Percentiles rank a stretch among this genome's conserved stretches.
These are phyloP conservation scores for Anthonomus grandis DNA, from an alignment of 1,140 invertebrate genomes.

Conservation along the genomic window DNA sequence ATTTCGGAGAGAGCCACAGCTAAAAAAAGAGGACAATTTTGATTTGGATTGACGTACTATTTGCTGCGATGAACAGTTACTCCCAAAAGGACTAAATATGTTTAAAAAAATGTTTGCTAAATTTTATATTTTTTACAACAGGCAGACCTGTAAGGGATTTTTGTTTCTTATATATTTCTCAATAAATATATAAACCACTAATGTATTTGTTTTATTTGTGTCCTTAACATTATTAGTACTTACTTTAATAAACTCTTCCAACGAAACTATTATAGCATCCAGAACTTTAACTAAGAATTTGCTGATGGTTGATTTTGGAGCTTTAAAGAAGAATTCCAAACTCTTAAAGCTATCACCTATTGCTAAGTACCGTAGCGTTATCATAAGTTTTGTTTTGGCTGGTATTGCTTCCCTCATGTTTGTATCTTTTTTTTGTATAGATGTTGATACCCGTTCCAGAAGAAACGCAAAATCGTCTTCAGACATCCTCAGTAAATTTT, in stretches of 20 bases:
- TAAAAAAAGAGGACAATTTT: slow-evolving; percentile 13
- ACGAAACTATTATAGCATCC: neutral
- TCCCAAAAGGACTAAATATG: neutral
- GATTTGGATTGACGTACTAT: slow-evolving; percentile 7
- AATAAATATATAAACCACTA: neutral
- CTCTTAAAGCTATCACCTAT: neutral
- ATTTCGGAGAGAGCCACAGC: slow-evolving; percentile 18
- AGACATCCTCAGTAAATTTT: neutral
- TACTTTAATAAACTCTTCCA: neutral
- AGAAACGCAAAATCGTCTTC: neutral
- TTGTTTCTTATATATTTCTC: neutral
- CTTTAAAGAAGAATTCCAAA: neutral
- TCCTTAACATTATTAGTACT: neutral
- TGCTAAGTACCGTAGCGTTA: neutral
- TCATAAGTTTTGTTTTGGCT: neutral
- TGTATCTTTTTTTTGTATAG: neutral
- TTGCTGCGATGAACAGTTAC: neutral
- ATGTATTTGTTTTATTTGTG: neutral
- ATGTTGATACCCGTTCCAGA: neutral
- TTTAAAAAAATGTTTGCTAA: too few relatives aligned
- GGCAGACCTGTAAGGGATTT: too few relatives aligned
- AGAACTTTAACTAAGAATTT: slow-evolving; percentile 1
- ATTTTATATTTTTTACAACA: too few relatives aligned
- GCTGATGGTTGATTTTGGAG: neutral
- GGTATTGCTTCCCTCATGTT: neutral